Evolutionary conservation across 2,888 invertebrate species (phyloP).

Genomic region (Portevinia maculata): DNA sequence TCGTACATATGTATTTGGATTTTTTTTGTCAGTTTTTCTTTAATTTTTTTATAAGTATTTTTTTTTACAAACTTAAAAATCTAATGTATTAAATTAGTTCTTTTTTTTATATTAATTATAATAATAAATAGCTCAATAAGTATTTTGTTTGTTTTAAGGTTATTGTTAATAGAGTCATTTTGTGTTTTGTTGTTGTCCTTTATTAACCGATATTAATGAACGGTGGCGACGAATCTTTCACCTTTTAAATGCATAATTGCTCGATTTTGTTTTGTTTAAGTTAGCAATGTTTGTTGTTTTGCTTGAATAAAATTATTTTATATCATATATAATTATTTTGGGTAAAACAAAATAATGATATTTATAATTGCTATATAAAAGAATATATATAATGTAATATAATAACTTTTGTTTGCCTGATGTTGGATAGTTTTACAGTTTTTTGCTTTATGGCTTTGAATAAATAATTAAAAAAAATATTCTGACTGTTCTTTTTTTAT

Average conservation of each 20-base stretch:
- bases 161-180: constrained; percentile 43
- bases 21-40: constrained; percentile 25
- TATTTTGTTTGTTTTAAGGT: constrained; percentile 29
- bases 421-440: constrained; percentile 64
- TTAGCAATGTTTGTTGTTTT: constrained; percentile 58
- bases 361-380: constrained; percentile 61
- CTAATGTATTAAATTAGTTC: constrained; percentile 53
- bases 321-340: constrained; percentile 49
- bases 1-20: constrained; percentile 50
- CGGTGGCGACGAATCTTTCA: constrained; percentile 29
- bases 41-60: constrained; percentile 51
- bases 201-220: constrained; percentile 54
- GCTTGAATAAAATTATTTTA: constrained; percentile 51
- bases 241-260: constrained; percentile 62
- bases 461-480: constrained; percentile 66
- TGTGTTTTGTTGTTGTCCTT: constrained; percentile 18
- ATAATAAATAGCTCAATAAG: constrained; percentile 46
- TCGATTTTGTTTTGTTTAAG: constrained; percentile 50
- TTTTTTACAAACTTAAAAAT: constrained; percentile 71
- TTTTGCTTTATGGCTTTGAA: constrained; percentile 61
- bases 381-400: constrained; percentile 40
- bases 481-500: constrained; percentile 33
- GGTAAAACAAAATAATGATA: constrained; percentile 53
- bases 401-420: constrained; percentile 44
- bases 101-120: constrained; percentile 28